Conservation (phyloP, 2,888 invertebrate species). For the Piscicola geometra region DNA sequence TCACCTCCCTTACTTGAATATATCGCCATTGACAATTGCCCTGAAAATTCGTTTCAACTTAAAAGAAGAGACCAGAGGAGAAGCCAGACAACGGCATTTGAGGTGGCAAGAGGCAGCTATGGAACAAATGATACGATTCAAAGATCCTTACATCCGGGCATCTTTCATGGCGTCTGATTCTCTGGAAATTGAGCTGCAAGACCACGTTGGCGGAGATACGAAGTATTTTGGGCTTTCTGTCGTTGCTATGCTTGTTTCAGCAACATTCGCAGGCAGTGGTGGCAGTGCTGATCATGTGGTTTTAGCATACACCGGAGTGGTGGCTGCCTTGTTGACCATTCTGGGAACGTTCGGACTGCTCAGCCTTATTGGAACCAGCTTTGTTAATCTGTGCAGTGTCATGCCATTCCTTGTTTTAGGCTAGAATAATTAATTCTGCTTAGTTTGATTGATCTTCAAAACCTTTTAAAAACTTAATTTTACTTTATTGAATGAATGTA, state of each 20-base stretch:
- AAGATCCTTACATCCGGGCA: constrained; percentile 28
- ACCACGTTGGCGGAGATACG: constrained; percentile 41
- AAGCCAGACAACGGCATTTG: constrained; percentile 33
- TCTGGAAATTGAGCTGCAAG: constrained; percentile 44
- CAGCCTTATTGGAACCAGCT: constrained; percentile 40
- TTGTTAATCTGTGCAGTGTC: constrained; percentile 47
- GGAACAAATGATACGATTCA: constrained; percentile 31
- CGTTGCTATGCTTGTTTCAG: constrained; percentile 42
- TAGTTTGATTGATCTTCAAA: no score
- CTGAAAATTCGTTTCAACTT: constrained; percentile 38
- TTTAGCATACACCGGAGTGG: constrained; percentile 39
- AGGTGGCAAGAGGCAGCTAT: constrained; percentile 40
- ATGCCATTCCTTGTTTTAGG: constrained; percentile 47
- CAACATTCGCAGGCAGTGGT: constrained; percentile 40
- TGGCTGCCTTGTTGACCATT: constrained; percentile 39
- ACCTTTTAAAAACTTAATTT: no score
- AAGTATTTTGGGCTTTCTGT: constrained; percentile 40
- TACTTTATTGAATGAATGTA: no score
- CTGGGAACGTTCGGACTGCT: constrained; percentile 39
- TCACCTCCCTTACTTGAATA: neutral
- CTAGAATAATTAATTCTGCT: constrained; percentile 39
- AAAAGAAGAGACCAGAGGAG: constrained; percentile 27
- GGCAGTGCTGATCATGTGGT: constrained; percentile 38
- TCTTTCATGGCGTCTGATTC: constrained; percentile 45
- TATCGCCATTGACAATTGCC: neutral